These are phyloP conservation scores for Norana najaformis DNA, from an alignment of 2,888 invertebrate genomes.

Conservation along the genomic window DNA sequence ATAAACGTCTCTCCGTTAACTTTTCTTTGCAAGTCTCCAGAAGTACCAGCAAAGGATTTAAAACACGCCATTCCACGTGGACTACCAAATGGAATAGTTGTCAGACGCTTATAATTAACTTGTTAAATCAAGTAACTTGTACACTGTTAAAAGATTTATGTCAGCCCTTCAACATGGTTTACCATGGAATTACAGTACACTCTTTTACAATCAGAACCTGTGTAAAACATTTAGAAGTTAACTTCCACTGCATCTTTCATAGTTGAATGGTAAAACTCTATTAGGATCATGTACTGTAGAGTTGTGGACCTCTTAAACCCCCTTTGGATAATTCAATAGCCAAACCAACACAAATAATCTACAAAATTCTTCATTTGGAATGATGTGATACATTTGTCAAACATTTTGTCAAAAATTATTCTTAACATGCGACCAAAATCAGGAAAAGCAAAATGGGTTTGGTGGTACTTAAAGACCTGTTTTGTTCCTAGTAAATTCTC, in stretches of 20 bases:
- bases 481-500: too few species aligned
- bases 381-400: not conserved
- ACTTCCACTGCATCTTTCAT: not conserved
- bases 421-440: not conserved
- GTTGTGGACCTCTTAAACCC: not conserved
- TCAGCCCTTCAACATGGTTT: not conserved
- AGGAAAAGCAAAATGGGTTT: constrained; percentile 2
- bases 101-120: too few species aligned
- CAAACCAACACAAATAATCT: not conserved
- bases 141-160: too few species aligned
- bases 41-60: not conserved
- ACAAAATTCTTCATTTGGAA: not conserved
- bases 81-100: too few species aligned
- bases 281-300: not conserved
- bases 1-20: too few species aligned
- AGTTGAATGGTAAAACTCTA: not conserved
- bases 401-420: not conserved
- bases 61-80: too few species aligned
- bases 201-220: not conserved
- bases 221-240: too few species aligned
- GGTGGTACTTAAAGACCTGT: not conserved
- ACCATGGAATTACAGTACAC: not conserved
- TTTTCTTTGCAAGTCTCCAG: not conserved
- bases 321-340: not conserved
- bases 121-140: too few species aligned